These are phyloP conservation scores for Sapajus apella DNA, from an alignment of 2,113 vertebrate genomes.

Conservation along the genomic window DNA sequence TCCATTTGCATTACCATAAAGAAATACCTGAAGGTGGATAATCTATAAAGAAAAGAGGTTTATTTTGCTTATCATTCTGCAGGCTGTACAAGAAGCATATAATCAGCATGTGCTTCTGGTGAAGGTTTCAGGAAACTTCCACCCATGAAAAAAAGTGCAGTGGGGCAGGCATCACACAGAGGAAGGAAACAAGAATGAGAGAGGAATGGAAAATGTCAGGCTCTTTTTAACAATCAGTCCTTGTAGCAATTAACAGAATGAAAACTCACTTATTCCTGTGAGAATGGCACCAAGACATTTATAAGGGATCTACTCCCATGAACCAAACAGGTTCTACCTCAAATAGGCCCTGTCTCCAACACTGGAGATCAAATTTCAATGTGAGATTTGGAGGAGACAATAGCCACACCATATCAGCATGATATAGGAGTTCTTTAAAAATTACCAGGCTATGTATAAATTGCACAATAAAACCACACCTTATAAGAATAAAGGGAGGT, in stretches of 20 bases:
- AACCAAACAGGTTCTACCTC: not conserved
- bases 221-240: not conserved
- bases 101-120: no score
- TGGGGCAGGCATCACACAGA: not conserved
- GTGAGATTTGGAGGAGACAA: not conserved
- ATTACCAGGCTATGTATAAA: not conserved
- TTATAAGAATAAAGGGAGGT: not conserved
- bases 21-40: not conserved
- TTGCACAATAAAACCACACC: not conserved
- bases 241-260: not conserved
- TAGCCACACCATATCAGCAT: not conserved
- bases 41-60: not conserved
- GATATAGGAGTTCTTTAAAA: not conserved
- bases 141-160: not conserved
- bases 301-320: not conserved
- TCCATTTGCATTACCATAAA: not conserved
- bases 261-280: not conserved
- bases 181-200: not conserved
- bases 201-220: not conserved
- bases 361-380: not conserved
- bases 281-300: not conserved
- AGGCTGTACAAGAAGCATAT: not conserved
- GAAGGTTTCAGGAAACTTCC: not conserved
- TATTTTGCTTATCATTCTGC: not conserved
- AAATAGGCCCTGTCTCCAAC: not conserved